A percentile compares a stretch with the other conserved stretches of the same genome.
Evolutionary conservation across 2,797 vertebrate genomes (phyloP).

Genomic region (Lacerta agilis): DNA sequence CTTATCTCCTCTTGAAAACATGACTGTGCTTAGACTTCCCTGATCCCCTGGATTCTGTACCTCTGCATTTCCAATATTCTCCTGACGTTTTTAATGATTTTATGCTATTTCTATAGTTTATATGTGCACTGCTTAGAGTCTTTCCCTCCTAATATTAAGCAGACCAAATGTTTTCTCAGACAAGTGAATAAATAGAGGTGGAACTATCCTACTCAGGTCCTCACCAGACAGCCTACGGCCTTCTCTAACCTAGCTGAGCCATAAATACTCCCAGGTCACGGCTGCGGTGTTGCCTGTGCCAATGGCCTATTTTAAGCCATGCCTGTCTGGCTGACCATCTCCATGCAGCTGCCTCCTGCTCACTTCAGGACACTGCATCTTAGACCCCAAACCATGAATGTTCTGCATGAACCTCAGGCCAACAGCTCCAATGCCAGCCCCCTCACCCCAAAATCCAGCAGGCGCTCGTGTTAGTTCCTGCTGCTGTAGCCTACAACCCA

Average conservation of each 20-base stretch:
- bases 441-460: not conserved
- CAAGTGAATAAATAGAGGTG: not conserved
- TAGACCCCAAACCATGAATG: not conserved
- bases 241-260: not conserved
- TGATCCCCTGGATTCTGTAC: too few species aligned
- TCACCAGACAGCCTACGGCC: not conserved
- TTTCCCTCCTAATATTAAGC: too few species aligned
- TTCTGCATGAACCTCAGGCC: not conserved
- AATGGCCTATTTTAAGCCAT: not conserved
- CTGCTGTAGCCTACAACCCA: not conserved
- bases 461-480: not conserved
- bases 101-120: too few species aligned
- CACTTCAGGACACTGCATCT: not conserved
- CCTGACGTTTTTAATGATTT: too few species aligned
- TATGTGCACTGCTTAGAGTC: too few species aligned
- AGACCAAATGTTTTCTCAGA: too few species aligned
- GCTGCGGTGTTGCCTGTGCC: not conserved
- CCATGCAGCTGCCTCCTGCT: not conserved
- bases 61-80: too few species aligned
- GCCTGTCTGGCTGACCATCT: not conserved
- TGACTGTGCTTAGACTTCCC: too few species aligned
- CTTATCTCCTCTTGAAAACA: too few species aligned
- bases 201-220: too few species aligned
- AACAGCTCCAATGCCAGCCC: not conserved
- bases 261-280: not conserved